phyloP scores from a whole-genome alignment of 2,113 vertebrate genomes.

The Dasyurus viverrinus region DNA sequence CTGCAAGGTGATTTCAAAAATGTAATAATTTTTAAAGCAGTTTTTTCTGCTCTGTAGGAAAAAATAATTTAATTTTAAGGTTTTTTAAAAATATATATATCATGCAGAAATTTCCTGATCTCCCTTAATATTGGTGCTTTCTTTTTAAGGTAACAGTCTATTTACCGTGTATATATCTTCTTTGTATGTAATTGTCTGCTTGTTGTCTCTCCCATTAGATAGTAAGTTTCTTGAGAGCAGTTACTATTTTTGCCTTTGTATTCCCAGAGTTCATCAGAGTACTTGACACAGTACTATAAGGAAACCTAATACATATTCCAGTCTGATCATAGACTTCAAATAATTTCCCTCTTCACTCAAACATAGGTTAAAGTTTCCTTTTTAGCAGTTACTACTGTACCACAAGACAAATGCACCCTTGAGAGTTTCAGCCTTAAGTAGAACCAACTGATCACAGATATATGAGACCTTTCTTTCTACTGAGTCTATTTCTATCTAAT shows the following conservation, averaged over 20 bases:
- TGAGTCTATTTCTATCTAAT: conserved; percentile 54
- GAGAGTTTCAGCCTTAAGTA: conserved; percentile 39
- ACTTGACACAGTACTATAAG: neutral
- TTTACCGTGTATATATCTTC: neutral
- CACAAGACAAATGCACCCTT: conserved; percentile 51
- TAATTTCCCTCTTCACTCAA: conserved; percentile 53
- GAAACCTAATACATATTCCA: neutral
- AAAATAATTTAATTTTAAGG: neutral
- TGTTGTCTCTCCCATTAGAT: neutral
- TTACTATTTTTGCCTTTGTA: neutral
- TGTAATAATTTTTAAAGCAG: neutral
- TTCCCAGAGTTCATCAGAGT: neutral
- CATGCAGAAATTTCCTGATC: neutral
- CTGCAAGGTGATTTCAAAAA: conserved; percentile 34
- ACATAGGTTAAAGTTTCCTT: conserved; percentile 60
- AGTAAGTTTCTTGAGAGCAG: neutral
- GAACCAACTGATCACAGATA: neutral
- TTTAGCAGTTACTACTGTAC: conserved; percentile 52
- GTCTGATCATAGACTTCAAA: conserved; percentile 22
- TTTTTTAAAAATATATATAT: conserved; percentile 22
- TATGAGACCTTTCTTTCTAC: neutral
- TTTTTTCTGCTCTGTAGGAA: neutral
- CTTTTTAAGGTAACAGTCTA: neutral
- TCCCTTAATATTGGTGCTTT: neutral
- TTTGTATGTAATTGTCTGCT: neutral